Evolutionary conservation across 2,888 invertebrate genomes (phyloP).

Genomic region (Coleophora deauratella): DNA sequence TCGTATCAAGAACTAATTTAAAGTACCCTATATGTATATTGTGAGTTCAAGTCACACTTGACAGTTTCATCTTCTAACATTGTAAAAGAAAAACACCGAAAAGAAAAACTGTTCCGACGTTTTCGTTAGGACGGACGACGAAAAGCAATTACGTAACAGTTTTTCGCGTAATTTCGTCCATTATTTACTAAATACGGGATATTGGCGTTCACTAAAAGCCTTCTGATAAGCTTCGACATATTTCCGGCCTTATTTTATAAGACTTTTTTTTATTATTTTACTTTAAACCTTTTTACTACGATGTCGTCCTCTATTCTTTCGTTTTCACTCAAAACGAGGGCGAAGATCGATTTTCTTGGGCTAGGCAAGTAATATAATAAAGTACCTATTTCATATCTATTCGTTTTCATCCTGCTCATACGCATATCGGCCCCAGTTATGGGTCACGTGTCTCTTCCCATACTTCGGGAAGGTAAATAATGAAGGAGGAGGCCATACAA

Average conservation of each 20-base stretch:
- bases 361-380: too few relatives aligned
- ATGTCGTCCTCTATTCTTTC: constrained; percentile 3
- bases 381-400: too few relatives aligned
- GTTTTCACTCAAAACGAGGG: constrained; percentile 5
- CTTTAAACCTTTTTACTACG: constrained; percentile 24
- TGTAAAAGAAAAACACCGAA: too few relatives aligned
- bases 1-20: too few relatives aligned
- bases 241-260: constrained; percentile 30
- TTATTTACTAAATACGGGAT: constrained; percentile 8
- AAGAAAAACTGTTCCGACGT: background rate
- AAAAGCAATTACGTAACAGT: background rate
- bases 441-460: too few relatives aligned
- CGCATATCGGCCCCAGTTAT: too few relatives aligned
- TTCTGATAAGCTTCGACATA: constrained; percentile 33
- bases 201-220: constrained; percentile 24
- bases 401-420: too few relatives aligned
- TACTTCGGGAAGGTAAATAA: too few relatives aligned
- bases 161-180: constrained; percentile 3
- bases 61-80: too few relatives aligned
- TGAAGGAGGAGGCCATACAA: too few relatives aligned
- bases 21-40: too few relatives aligned
- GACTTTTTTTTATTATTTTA: constrained; percentile 30
- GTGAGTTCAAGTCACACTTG: too few relatives aligned
- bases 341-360: constrained; percentile 3
- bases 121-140: background rate